These are phyloP conservation scores for Hepsetus odoe DNA, from an alignment of 2,113 vertebrate species.

Conservation along the genomic window DNA sequence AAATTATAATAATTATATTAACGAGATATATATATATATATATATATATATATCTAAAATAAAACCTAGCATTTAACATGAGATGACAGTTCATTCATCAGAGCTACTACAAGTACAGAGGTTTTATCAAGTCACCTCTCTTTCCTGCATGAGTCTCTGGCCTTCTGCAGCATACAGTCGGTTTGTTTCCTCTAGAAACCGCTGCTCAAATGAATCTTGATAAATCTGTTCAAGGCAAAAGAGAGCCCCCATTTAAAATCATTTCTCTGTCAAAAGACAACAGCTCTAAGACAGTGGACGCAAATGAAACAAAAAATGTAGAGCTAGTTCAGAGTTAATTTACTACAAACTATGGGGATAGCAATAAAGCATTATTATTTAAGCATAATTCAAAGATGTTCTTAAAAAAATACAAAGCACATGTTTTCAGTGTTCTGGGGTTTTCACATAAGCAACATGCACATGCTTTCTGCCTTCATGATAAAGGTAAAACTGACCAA, in stretches of 20 bases:
- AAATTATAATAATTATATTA: no score
- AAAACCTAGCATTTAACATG: no score
- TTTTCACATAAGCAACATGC: neutral
- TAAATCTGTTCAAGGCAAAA: slow-evolving; percentile 83
- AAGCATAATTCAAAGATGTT: neutral
- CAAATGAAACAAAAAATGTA: neutral
- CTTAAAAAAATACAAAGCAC: neutral
- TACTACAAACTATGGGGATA: neutral
- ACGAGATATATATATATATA: no score
- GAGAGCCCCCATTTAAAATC: slow-evolving; percentile 3
- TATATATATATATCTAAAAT: no score
- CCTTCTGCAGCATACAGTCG: slow-evolving; percentile 95
- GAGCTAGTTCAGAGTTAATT: neutral
- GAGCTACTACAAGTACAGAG: neutral
- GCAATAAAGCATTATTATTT: no score
- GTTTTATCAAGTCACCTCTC: slow-evolving; percentile 84
- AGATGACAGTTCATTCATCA: neutral
- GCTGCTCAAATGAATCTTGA: slow-evolving; percentile 97
- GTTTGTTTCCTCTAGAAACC: slow-evolving; percentile 98
- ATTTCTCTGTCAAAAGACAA: neutral
- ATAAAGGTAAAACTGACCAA: no score
- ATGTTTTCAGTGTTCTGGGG: neutral
- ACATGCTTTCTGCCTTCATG: no score
- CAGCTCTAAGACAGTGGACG: neutral
- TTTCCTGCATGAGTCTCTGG: slow-evolving; percentile 97